Evolutionary conservation across 2,888 invertebrate genomes (phyloP), one percentile per base, ranked within the genome.

Genomic region (Embidobia sp.): DNA sequence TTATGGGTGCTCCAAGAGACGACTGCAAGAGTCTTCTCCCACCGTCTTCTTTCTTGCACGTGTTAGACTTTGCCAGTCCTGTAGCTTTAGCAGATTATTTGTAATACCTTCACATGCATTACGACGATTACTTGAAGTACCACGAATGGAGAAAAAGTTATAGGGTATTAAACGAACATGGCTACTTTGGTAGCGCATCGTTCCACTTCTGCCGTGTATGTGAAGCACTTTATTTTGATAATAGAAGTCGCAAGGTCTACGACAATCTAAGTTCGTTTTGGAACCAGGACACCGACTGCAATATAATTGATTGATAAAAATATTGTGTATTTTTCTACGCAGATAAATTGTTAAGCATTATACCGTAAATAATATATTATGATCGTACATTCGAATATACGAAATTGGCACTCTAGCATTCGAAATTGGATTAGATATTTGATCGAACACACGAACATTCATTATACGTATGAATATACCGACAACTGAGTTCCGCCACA

Each of bases 191-290:
- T 8, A 91, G 92, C 0, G 87, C 87, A 6, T 93, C 93, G 0
- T 90, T 87, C 53, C 93, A 94, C 82, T 92, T 92, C 73, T 94
- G 94, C 82, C 91, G 93, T 59, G 83, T 93, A 5, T 94, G 94
- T 83, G 92, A 94, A 85, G 94, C 93, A n/a, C 88, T 94, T 8
- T 93, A 93, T 85, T 93, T 92, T 81, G 93, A 94, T 82, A 87
- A 89, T 10, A 86, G 82, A 31, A 64, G 74, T 1, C 46, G 33
- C 0, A 92, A 91, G 79, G 83, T 90, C 5, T 91, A 91, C 74
- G 35, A 85, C 2, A 77, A 90, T 74, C 79, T 92, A 8, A 85
- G 87, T 19, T 67, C 83, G 1, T 91, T 89, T 82, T 91, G 91
- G 90, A 90, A 80, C 37, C 77, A 76, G 7, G 40, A 80, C 0